Conservation (phyloP, 2,888 invertebrate species). For the Drosophila paramelanica region DNA sequence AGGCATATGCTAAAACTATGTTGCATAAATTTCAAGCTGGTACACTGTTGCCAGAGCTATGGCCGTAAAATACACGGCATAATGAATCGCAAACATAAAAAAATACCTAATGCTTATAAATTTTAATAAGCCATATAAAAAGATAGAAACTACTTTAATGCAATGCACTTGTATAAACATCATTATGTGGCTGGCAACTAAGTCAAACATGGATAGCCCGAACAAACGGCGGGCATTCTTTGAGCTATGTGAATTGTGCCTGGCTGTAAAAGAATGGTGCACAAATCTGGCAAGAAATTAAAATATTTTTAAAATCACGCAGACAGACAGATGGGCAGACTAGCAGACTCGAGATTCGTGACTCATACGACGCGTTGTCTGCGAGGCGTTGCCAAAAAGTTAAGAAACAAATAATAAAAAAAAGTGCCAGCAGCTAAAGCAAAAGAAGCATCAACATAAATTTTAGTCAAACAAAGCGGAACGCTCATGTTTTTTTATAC, state of each 20-base stretch:
- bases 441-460: constrained; percentile 75
- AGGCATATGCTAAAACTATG: constrained; percentile 58
- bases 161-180: constrained; percentile 45
- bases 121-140: constrained; percentile 63
- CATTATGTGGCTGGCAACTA: constrained; percentile 60
- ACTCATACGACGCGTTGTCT: constrained; percentile 57
- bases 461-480: constrained; percentile 79
- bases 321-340: constrained; percentile 54
- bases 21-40: constrained; percentile 23
- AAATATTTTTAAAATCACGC: constrained; percentile 59
- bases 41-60: constrained; percentile 34
- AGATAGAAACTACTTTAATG: constrained; percentile 29
- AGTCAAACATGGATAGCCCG: constrained; percentile 54
- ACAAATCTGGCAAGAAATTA: constrained; percentile 56
- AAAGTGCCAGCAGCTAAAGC: constrained; percentile 29
- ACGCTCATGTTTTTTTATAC: constrained; percentile 52
- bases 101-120: constrained; percentile 63
- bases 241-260: constrained; percentile 59
- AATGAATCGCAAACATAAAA: constrained; percentile 56
- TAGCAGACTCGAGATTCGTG: constrained; percentile 43
- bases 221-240: constrained; percentile 42
- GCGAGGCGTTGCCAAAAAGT: constrained; percentile 57
- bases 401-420: constrained; percentile 7
- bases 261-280: constrained; percentile 37
- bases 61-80: constrained; percentile 44